A percentile compares a stretch with the other conserved stretches of the same genome.
phyloP scores from a whole-genome alignment of 2,113 vertebrate species.

The Noctilio leporinus region DNA sequence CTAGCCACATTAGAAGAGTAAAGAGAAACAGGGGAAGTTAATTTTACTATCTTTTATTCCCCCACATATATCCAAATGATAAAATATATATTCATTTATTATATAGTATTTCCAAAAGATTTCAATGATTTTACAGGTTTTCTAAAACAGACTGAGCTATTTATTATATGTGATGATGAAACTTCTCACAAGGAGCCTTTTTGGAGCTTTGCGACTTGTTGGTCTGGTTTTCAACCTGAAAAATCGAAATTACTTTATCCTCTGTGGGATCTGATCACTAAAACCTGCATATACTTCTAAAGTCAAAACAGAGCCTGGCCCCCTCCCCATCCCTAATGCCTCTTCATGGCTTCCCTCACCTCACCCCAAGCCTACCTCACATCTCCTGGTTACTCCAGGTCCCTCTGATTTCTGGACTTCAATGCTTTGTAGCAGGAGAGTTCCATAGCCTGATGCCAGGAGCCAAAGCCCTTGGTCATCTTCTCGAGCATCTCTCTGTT shows the following conservation, averaged over 20 bases:
- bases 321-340: no score
- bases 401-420: neutral
- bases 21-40: neutral
- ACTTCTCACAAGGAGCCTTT: neutral
- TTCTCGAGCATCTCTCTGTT: neutral
- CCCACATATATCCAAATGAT: neutral
- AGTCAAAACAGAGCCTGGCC: neutral
- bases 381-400: neutral
- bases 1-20: neutral
- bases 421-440: neutral
- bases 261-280: neutral
- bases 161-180: neutral
- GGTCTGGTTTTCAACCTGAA: neutral
- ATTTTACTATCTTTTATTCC: neutral
- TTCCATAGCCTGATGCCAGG: neutral
- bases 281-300: neutral
- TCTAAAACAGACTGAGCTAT: neutral
- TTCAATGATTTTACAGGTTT: neutral
- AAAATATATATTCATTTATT: neutral
- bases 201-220: neutral
- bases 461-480: neutral
- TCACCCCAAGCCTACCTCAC: rapidly evolving
- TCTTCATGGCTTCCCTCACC: rapidly evolving
- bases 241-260: neutral
- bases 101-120: neutral